phyloP scores from a whole-genome alignment of 2,113 vertebrate genomes.

The Cariama cristata region DNA sequence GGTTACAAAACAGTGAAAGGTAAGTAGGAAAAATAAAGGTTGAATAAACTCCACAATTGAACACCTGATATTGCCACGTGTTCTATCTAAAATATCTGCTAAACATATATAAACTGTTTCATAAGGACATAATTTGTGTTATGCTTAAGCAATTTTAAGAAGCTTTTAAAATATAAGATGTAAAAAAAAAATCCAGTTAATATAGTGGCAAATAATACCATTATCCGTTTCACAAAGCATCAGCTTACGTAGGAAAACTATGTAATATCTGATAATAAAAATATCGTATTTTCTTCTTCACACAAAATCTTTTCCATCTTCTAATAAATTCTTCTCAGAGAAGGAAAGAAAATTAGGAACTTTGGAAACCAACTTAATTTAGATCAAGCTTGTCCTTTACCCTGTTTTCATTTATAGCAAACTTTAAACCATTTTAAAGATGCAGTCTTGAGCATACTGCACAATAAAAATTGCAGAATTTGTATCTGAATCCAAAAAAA shows the following conservation, averaged over 20 bases:
- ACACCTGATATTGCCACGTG: not conserved
- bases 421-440: not conserved
- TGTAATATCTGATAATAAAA: not conserved
- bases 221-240: not conserved
- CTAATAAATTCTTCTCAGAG: not conserved
- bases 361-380: not conserved
- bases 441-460: not conserved
- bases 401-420: not conserved
- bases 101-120: not conserved
- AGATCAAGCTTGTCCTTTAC: not conserved
- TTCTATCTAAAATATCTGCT: not conserved
- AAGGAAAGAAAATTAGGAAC: not conserved
- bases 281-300: accelerated
- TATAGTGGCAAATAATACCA: not conserved
- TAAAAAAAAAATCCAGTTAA: not conserved
- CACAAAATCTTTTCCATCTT: not conserved
- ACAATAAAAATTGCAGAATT: not conserved
- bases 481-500: not conserved
- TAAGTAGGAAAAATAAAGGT: not conserved
- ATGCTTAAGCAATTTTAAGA: not conserved
- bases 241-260: not conserved
- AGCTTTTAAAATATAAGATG: not conserved
- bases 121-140: not conserved
- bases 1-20: not conserved
- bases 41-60: not conserved